A percentile compares a stretch with the other conserved stretches of the same genome.
phyloP scores from a whole-genome alignment of 1,140 invertebrate genomes.

The Dufourea novaeangliae region DNA sequence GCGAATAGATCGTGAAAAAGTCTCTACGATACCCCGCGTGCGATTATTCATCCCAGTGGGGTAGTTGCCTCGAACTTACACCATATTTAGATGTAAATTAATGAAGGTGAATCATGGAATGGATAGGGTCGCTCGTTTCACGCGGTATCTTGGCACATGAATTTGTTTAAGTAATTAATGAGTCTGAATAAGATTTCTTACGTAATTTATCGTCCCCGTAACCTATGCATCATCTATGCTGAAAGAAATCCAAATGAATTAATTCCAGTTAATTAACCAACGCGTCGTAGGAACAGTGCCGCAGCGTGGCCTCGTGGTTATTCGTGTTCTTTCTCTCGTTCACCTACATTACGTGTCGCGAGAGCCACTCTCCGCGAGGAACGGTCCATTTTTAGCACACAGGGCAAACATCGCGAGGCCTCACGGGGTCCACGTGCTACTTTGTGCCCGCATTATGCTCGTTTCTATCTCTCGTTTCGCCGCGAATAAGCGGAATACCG shows the following conservation, averaged over 20 bases:
- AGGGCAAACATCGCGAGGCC: slow-evolving; percentile 6
- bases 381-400: slow-evolving; percentile 15
- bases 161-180: slow-evolving; percentile 48
- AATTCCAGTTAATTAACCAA: slow-evolving; percentile 42
- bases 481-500: slow-evolving; percentile 7
- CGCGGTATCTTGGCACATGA: slow-evolving; percentile 30
- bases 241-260: slow-evolving; percentile 28
- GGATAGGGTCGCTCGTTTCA: neutral
- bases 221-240: slow-evolving; percentile 13
- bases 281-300: neutral
- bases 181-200: slow-evolving; percentile 41
- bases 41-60: slow-evolving; percentile 29
- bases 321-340: slow-evolving; percentile 15
- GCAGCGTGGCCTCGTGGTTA: neutral
- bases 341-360: slow-evolving; percentile 27
- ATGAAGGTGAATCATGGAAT: slow-evolving; percentile 45
- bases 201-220: slow-evolving; percentile 32
- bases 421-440: neutral
- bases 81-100: slow-evolving; percentile 51
- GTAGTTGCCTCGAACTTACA: slow-evolving; percentile 28
- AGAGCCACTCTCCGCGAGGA: neutral
- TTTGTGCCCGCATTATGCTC: slow-evolving; percentile 25
- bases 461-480: slow-evolving; percentile 5
- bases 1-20: slow-evolving; percentile 7
- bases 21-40: neutral